Evolutionary conservation across 2,113 vertebrate genomes (phyloP).

Genomic region (Osmerus mordax): DNA sequence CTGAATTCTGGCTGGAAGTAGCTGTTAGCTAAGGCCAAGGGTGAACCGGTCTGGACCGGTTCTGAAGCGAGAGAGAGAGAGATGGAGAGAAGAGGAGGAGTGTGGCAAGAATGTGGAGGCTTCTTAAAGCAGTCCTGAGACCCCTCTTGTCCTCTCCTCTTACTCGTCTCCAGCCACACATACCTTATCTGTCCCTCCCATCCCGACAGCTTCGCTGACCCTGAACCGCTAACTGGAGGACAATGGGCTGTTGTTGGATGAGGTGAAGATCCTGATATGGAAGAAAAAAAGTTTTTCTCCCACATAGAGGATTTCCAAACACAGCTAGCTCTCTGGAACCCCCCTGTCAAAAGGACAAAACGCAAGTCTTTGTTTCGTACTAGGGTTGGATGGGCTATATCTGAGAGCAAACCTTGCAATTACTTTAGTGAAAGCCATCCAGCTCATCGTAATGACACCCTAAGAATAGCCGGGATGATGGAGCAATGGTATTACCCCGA

Average conservation of each 20-base stretch:
- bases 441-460: conserved; percentile 60
- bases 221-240: background rate
- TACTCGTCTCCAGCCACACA: background rate
- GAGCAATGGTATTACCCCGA: conserved; percentile 43
- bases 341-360: conserved; percentile 52
- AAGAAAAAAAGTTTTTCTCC: too few species aligned
- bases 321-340: too few species aligned
- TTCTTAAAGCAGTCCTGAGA: conserved; percentile 17
- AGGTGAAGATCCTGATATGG: background rate
- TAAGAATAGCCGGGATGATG: conserved; percentile 42
- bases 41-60: conserved; percentile 36
- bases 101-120: conserved; percentile 35
- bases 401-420: conserved; percentile 61
- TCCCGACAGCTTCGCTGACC: background rate
- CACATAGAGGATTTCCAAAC: too few species aligned
- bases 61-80: conserved; percentile 20
- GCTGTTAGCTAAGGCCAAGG: background rate
- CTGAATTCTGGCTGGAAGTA: background rate
- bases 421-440: conserved; percentile 59
- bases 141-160: background rate
- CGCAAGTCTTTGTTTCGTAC: conserved; percentile 54
- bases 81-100: background rate
- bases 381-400: conserved; percentile 48
- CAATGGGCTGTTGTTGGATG: background rate
- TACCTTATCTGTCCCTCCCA: background rate